phyloP scores from a whole-genome alignment of 2,113 vertebrate species.

The Alligator sinensis region DNA sequence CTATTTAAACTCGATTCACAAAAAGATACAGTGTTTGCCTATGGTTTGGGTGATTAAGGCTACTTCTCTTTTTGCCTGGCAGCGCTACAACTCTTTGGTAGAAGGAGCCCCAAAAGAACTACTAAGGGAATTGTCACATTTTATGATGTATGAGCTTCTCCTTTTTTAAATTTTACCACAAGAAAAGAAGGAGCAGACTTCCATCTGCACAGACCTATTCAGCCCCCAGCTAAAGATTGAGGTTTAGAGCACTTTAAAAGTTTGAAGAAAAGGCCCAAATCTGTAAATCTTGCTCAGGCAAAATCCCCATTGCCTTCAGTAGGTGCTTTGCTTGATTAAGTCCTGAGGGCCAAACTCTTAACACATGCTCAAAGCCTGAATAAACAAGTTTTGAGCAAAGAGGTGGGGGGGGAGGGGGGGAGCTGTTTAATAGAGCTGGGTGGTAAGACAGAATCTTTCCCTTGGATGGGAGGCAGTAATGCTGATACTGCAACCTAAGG shows the following conservation, averaged over 20 bases:
- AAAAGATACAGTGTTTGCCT: conserved; percentile 69
- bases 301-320: fast-evolving
- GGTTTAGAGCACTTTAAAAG: conserved; percentile 11
- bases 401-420: not conserved
- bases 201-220: conserved; percentile 20
- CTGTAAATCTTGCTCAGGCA: not conserved
- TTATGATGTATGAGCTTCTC: conserved; percentile 57
- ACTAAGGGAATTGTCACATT: conserved; percentile 65
- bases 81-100: conserved; percentile 63
- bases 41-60: conserved; percentile 62
- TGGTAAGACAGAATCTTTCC: not conserved
- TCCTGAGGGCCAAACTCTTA: not conserved
- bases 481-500: not conserved
- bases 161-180: conserved; percentile 59
- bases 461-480: not conserved
- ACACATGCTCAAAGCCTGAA: not conserved
- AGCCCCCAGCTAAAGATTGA: not conserved
- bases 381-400: not conserved
- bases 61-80: conserved; percentile 76
- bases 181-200: conserved; percentile 55
- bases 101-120: conserved; percentile 72
- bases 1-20: conserved; percentile 73
- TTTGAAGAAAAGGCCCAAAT: conserved; percentile 45
- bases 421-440: fast-evolving
- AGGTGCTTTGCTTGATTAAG: not conserved